phyloP scores from a whole-genome alignment of 2,113 vertebrate genomes.

The Python bivittatus region DNA sequence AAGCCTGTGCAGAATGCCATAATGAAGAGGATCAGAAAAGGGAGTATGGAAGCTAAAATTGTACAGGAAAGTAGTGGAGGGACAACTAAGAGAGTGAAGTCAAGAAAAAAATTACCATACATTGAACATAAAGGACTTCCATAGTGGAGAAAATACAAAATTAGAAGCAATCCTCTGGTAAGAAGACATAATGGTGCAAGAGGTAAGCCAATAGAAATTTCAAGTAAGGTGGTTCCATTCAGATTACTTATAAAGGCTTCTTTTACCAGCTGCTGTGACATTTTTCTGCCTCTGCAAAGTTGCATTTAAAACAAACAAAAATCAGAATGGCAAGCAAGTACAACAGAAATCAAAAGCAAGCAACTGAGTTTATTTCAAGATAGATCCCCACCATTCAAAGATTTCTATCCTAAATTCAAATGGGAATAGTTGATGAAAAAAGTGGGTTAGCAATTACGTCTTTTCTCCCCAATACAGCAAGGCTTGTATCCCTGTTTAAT shows the following conservation, averaged over 20 bases:
- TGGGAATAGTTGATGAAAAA: background rate
- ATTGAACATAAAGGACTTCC: constrained; percentile 66
- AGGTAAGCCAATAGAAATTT: constrained; percentile 80
- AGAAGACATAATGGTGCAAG: constrained; percentile 83
- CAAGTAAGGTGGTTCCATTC: constrained; percentile 87
- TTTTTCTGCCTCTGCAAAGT: constrained; percentile 64
- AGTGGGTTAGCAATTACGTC: background rate
- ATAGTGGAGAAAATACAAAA: constrained; percentile 69
- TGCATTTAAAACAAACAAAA: background rate
- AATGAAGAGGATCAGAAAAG: constrained; percentile 63
- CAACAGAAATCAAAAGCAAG: background rate
- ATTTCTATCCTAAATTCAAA: background rate
- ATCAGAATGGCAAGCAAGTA: background rate
- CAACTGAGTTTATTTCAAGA: background rate
- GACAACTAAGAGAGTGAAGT: constrained; percentile 81
- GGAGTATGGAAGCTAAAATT: constrained; percentile 75
- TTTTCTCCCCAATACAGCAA: background rate
- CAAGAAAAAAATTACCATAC: constrained; percentile 76
- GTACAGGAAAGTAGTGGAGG: constrained; percentile 85
- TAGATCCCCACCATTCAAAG: background rate
- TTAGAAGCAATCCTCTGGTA: constrained; percentile 81
- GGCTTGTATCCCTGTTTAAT: background rate
- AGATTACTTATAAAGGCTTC: constrained; percentile 91
- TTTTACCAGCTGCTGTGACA: constrained; percentile 85
- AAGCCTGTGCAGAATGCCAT: constrained; percentile 57